These are phyloP conservation scores for Cherax quadricarinatus DNA, from an alignment of 1,140 invertebrate genomes.

Conservation along the genomic window DNA sequence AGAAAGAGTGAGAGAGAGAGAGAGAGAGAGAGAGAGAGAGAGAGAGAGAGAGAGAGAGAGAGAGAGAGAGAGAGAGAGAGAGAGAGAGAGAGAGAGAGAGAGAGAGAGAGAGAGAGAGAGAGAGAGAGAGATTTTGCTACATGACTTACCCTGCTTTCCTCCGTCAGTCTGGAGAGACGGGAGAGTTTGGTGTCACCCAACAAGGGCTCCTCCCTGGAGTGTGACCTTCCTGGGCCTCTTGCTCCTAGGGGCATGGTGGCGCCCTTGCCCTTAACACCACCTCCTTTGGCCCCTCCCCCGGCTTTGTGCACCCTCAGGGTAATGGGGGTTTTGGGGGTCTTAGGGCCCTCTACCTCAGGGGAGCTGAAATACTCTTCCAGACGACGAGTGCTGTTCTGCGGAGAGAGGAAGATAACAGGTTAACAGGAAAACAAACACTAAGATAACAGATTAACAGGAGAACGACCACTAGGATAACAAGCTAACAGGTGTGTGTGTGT, in stretches of 20 bases:
- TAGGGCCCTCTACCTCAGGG: conserved; percentile 51
- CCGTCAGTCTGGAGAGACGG: conserved; percentile 4
- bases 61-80: too few relatives aligned
- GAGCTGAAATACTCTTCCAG: conserved; percentile 29
- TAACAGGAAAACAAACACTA: too few relatives aligned
- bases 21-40: too few relatives aligned
- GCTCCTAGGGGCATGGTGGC: not conserved
- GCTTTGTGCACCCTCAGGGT: not conserved
- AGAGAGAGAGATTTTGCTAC: not conserved
- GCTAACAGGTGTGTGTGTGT: too few relatives aligned
- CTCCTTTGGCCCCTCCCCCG: not conserved
- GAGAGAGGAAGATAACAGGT: not conserved
- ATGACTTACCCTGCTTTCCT: conserved; percentile 36
- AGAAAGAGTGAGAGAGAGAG: too few relatives aligned
- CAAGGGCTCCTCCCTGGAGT: not conserved
- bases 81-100: not conserved
- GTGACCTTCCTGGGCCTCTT: not conserved
- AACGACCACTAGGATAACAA: too few relatives aligned
- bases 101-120: not conserved
- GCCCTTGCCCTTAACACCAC: not conserved
- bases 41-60: too few relatives aligned
- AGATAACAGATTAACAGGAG: too few relatives aligned
- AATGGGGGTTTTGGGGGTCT: conserved; percentile 15
- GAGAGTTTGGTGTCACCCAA: not conserved
- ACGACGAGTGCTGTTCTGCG: conserved; percentile 36